Conservation (phyloP, 2,113 vertebrate genomes). For the Scortum barcoo region DNA sequence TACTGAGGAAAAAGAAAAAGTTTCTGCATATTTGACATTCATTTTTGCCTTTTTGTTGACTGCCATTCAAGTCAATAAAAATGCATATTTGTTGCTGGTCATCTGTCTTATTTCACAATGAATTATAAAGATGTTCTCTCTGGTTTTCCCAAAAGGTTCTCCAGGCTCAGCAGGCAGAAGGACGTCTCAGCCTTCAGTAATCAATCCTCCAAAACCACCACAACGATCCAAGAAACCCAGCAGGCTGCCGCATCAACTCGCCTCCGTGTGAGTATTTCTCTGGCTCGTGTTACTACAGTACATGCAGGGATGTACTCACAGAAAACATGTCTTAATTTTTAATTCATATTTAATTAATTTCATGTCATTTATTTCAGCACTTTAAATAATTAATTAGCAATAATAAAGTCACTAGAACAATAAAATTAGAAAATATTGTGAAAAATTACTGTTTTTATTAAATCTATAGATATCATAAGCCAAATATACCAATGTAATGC, state of each 20-base stretch:
- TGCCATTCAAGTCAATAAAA: rapidly evolving
- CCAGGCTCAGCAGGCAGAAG: conserved; percentile 9
- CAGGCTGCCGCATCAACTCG: conserved; percentile 42
- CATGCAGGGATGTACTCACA: not conserved
- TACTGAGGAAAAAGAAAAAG: not conserved
- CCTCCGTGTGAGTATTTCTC: conserved; percentile 75
- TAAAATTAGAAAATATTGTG: not conserved
- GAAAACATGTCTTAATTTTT: not conserved
- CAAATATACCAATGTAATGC: not conserved
- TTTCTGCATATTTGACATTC: not conserved
- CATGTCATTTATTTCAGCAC: not conserved
- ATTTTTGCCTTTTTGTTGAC: not conserved
- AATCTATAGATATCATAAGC: not conserved
- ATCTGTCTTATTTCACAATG: not conserved
- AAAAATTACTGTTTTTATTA: not conserved
- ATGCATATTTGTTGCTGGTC: not conserved
- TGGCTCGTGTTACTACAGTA: not conserved
- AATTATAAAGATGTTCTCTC: not conserved
- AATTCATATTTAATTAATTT: no score
- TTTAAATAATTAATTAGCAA: no score
- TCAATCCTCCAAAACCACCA: conserved; percentile 56
- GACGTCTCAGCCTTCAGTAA: conserved; percentile 17
- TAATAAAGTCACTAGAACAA: not conserved
- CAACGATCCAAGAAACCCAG: conserved; percentile 67
- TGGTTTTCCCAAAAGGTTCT: conserved; percentile 5